phyloP scores from a whole-genome alignment of 2,113 vertebrate species.

The Aleadryas rufinucha region DNA sequence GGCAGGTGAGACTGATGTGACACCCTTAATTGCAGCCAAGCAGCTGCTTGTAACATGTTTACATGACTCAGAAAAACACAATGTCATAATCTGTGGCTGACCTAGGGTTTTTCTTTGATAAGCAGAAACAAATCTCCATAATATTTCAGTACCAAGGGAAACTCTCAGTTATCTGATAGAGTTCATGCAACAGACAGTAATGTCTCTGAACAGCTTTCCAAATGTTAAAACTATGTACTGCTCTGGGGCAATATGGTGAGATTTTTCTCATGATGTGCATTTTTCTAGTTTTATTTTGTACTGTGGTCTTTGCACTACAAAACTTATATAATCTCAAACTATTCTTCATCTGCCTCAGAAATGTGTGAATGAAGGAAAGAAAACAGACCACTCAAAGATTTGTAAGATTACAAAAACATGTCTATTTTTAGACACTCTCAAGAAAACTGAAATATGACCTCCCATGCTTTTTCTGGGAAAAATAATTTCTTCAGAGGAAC shows the following conservation, averaged over 20 bases:
- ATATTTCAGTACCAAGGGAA: background rate
- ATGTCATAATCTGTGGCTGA: background rate
- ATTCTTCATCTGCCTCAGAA: background rate
- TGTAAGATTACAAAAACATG: background rate
- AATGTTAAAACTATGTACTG: background rate
- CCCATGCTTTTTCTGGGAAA: background rate
- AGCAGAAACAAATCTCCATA: background rate
- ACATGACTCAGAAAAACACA: background rate
- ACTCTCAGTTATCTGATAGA: background rate
- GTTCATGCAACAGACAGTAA: background rate
- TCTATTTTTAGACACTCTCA: background rate
- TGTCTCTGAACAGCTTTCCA: background rate
- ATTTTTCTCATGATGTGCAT: background rate
- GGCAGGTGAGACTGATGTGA: background rate
- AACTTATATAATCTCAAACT: background rate
- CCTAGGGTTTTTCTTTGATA: background rate
- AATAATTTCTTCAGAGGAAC: background rate
- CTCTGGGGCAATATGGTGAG: background rate
- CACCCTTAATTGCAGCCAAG: background rate
- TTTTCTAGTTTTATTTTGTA: background rate
- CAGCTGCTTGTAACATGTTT: background rate
- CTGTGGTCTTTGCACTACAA: background rate
- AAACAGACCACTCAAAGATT: background rate
- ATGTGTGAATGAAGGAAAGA: background rate
- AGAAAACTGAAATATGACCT: background rate